Percentiles rank a stretch among this genome's conserved stretches.
phyloP scores from a whole-genome alignment of 2,797 vertebrate species.

The Hoplostethus mediterraneus region DNA sequence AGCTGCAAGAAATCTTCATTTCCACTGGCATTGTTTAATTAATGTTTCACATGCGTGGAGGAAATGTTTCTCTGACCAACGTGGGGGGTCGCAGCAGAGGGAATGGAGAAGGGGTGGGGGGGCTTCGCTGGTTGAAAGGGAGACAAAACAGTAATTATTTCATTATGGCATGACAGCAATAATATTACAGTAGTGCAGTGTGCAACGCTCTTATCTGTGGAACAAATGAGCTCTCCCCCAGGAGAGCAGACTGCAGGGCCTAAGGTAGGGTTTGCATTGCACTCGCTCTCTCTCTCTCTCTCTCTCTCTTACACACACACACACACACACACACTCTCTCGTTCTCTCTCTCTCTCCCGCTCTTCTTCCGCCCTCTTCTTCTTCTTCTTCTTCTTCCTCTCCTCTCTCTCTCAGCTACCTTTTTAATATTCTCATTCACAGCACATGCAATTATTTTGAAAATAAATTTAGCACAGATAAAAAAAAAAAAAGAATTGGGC shows the following conservation, averaged over 20 bases:
- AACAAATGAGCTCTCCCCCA: slow-evolving; percentile 89
- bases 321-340: too few relatives aligned
- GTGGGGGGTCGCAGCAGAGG: slow-evolving; percentile 47
- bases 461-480: slow-evolving; percentile 98
- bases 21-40: slow-evolving; percentile 67
- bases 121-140: slow-evolving; percentile 71
- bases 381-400: too few relatives aligned
- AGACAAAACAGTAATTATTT: slow-evolving; percentile 89
- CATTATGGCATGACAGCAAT: slow-evolving; percentile 87
- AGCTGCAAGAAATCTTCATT: slow-evolving; percentile 46
- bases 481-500: slow-evolving; percentile 87
- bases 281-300: slow-evolving; percentile 75
- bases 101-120: slow-evolving; percentile 28
- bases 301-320: slow-evolving; percentile 33
- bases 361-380: too few relatives aligned
- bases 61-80: slow-evolving; percentile 45
- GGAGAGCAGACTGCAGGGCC: slow-evolving; percentile 89
- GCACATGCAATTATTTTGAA: slow-evolving; percentile 96
- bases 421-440: slow-evolving; percentile 96
- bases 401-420: slow-evolving; percentile 75
- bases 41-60: slow-evolving; percentile 58
- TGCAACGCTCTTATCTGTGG: slow-evolving; percentile 86
- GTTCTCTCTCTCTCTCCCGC: slow-evolving; percentile 70
- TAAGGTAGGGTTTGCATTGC: slow-evolving; percentile 89
- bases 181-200: slow-evolving; percentile 84